Evolutionary conservation across 2,888 invertebrate genomes (phyloP).

Genomic region (Hirtodrosophila cameraria): DNA sequence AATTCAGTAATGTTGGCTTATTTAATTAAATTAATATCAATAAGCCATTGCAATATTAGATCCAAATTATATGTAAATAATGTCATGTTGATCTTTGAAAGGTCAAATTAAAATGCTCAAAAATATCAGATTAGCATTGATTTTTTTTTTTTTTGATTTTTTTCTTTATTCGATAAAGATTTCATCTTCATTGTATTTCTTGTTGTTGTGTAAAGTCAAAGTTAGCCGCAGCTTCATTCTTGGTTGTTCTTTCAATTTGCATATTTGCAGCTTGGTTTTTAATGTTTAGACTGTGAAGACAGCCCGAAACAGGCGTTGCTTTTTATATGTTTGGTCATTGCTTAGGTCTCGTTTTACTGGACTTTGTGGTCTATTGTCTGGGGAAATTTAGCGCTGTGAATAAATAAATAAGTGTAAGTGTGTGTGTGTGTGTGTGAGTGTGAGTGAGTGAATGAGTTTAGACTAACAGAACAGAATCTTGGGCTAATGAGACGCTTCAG

Average conservation of each 20-base stretch:
- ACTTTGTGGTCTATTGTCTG: conserved; percentile 70
- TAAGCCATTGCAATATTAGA: too few species aligned
- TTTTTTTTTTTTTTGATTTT: conserved; percentile 1
- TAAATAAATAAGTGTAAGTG: conserved; percentile 38
- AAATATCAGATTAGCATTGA: too few species aligned
- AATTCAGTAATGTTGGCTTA: too few species aligned
- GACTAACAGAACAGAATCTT: conserved; percentile 19
- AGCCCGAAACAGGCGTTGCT: conserved; percentile 14
- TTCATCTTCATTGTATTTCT: too few species aligned
- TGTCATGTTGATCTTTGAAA: too few species aligned
- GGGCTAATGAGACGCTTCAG: conserved; percentile 39
- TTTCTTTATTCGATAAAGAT: too few species aligned
- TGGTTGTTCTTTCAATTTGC: conserved; percentile 75
- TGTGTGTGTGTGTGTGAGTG: conserved; percentile 5
- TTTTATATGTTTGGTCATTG: conserved; percentile 60
- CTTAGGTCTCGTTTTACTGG: conserved; percentile 16
- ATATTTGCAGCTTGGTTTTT: conserved; percentile 55
- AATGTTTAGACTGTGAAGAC: conserved; percentile 49
- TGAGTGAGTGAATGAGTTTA: conserved; percentile 46
- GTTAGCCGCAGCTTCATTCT: conserved; percentile 3
- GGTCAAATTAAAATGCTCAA: too few species aligned
- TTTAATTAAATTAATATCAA: too few species aligned
- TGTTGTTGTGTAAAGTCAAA: not conserved
- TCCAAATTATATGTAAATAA: too few species aligned
- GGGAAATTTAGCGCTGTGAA: conserved; percentile 67